Evolutionary conservation across 1,140 invertebrate genomes (phyloP), one percentile per base, ranked within the genome.

Genomic region (Drosophila guanche): DNA sequence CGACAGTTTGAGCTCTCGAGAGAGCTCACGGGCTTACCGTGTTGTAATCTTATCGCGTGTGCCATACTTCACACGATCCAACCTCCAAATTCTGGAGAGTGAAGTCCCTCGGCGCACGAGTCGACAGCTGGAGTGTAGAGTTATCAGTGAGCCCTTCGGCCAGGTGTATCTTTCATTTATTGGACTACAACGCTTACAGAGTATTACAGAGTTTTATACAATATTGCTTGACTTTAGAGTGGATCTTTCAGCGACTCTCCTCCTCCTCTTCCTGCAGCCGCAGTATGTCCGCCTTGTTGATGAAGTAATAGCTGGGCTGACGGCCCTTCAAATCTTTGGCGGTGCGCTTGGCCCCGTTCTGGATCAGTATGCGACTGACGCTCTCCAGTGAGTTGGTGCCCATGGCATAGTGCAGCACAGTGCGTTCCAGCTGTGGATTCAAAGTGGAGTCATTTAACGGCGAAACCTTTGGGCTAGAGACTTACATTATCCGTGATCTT

Each of bases 281-380:
- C 50, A 95, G 91, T 75, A 98, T 97, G 68, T 97, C 97, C 7
- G 95, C 95, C 92, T 97, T 97, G 83, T 97, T 97, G 94, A 97
- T 96, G 83, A 97, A 98, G 90, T 97, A 98, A 91, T 97, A 97
- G n/a, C 95, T 96, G 1, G 97, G 96, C 85, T 97, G 96, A 50
- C 96, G 93, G 56, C 96, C 96, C 93, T 96, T 97, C 89, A 98
- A 92, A 92, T 98, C 97, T 91, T 97, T 97, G 3, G 95, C 92
- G 1, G 95, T 94, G 53, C 96, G 93, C 88, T 96, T 96, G 22
- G 96, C 96, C 12, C 97, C 97, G 1, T 95, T 94, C 88, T 95
- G 94, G 22, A 97, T 96, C 1, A 97, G 92, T 52, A 97, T 94
- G 54, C 94, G 93, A 76, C 95, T 97, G 12, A 97, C 92, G 2